These are phyloP conservation scores for Coranthus polyacanthus DNA, from an alignment of 2,797 vertebrate species.

Conservation along the genomic window DNA sequence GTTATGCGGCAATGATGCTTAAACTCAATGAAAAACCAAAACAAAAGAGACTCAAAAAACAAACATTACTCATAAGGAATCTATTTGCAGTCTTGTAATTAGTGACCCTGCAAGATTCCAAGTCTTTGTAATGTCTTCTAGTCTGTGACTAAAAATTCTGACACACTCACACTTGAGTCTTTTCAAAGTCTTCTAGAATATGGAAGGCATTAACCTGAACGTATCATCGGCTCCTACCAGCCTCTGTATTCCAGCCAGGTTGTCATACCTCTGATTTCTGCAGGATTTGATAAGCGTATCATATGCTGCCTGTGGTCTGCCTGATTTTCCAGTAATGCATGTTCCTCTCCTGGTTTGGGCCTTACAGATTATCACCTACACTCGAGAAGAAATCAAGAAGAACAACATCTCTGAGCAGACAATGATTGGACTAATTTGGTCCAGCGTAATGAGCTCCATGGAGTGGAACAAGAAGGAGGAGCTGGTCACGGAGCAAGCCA, in stretches of 20 bases:
- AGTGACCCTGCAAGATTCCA: no score
- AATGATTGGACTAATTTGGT: conserved; percentile 93
- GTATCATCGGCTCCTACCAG: conserved; percentile 33
- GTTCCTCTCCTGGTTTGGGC: conserved; percentile 19
- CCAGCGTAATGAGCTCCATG: conserved; percentile 93
- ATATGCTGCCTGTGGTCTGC: neutral
- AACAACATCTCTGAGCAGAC: conserved; percentile 93
- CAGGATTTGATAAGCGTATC: conserved; percentile 38
- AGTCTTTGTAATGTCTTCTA: no score
- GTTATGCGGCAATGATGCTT: no score
- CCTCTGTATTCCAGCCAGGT: conserved; percentile 14
- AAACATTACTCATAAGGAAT: no score
- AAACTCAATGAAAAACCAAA: no score
- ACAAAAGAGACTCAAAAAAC: no score
- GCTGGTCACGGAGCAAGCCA: conserved; percentile 97
- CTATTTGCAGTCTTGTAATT: no score
- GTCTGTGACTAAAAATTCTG: no score
- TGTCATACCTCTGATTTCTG: conserved; percentile 9
- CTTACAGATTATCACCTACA: conserved; percentile 89
- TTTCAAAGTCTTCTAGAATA: no score
- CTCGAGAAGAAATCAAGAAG: conserved; percentile 94
- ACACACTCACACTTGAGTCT: no score
- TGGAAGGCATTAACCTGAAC: conserved; percentile 18
- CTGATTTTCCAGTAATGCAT: conserved; percentile 23
- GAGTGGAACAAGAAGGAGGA: conserved; percentile 99